Base-by-base conservation (phyloP, 2,888 invertebrate genomes). In the Patella pellucida region DNA sequence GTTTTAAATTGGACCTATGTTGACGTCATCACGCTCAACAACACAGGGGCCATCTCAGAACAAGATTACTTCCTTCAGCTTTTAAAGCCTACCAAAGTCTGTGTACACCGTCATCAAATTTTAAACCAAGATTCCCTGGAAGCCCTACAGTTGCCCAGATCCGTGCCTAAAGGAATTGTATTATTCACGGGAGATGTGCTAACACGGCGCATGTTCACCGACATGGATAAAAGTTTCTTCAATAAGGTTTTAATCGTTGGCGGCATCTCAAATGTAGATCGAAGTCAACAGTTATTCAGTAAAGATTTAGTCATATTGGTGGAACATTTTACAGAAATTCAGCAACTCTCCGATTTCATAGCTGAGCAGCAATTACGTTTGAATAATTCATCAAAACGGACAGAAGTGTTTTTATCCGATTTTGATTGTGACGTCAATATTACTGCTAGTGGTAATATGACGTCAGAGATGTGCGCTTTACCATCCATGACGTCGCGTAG, bases 1-100 rank as follows among this genome's bases (percentile, higher is more conserved):
- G 19, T 68, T 23, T 70, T 81, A 15, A 73, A 79, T 56, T 84
- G 84, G 84, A 78, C 75, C 0, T 84, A 84, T 69, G 73, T 82
- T 1, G 76, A 79, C 12, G 78, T 76, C 3, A n/a, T 81, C 2
- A 71, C 76, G 0, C 79, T 80, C 69, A 62, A 52, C 16, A 56
- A 76, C 52, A 71, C 75, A 16, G 68, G 71, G n/a, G 80, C 80
- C 11, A 41, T 16, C 3, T 27, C 73, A 2, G 79, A 82, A 52
- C 77, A 79, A 31, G 50, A 67, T 19, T 69, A 71, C n/a, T 77
- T 77, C 23, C 31, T 56, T 1, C 56, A 69, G 31, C 11, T 68
- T 68, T 23, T 56, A 19, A 19, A 52, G 5, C 50, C 19, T 11
- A 69, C 27, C 27, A 52, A 31, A 11, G 23, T 72, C 19, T 75